Evolutionary conservation across 2,888 invertebrate species (phyloP), one percentile per base, ranked within the genome.

Genomic region (Trichopria drosophilae): DNA sequence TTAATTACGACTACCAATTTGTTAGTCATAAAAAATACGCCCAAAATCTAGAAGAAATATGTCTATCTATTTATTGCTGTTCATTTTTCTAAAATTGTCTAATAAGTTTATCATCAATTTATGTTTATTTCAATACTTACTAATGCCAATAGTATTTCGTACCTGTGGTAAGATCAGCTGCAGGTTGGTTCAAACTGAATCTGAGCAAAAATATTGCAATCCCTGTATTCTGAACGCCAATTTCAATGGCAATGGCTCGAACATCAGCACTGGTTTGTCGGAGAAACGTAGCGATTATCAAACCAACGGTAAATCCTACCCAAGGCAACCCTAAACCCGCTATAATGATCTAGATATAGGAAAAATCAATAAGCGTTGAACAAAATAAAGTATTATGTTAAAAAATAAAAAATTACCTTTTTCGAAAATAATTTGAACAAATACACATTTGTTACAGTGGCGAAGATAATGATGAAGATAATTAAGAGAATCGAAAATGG

Each of bases 181-280:
- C 87, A 0, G 95, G 95, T 66, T 92, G 89, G 0, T 83, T 83
- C 50, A 96, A 79, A 4, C 90, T 85, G 68, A 91, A 86, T 48
- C 88, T 78, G 44, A 96, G 77, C 61, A 96, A 79, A 74, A 95
- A 91, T 65, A 96, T 94, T 1, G 94, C 83, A 57, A 96, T 86
- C 32, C 93, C 94, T 0, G 94, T 93, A 77, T 96, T 96, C 77
- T 95, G 94, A 44, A 95, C 86, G 41, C 95, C 93, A 4, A 91
- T 90, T 79, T 96, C 96, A 39, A 96, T 87, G 37, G 91, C 87
- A 65, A 96, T 93, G 4, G 96, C 92, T n/a, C 91, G 76, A 3
- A 85, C 78, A 73, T 94, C 90, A 3, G 80, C 72, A 32, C 80
- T 73, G 4, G 83, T 79, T 69, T 88, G 89, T 19, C 80, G 78